Evolutionary conservation across 1,140 invertebrate species (phyloP).

Genomic region (Drosophila ficusphila): DNA sequence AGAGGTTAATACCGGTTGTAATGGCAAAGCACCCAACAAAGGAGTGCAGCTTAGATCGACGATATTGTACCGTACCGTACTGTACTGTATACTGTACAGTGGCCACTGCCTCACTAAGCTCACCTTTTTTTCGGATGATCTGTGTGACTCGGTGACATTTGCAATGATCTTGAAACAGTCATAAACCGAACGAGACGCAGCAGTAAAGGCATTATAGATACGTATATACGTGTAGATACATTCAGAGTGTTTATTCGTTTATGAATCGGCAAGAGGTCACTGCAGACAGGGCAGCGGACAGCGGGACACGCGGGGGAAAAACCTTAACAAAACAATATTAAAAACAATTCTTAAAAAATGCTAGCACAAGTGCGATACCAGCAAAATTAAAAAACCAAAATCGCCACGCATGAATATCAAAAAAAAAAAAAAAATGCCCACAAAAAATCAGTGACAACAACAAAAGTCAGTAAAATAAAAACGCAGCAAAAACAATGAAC

Average conservation of each 20-base stretch:
- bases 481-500: conserved; percentile 20
- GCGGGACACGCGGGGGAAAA: conserved; percentile 14
- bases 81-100: neutral
- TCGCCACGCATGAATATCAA: conserved; percentile 55
- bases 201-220: conserved; percentile 27
- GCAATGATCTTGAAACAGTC: conserved; percentile 31
- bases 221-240: conserved; percentile 10
- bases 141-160: conserved; percentile 17
- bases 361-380: conserved; percentile 57
- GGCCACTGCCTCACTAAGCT: neutral
- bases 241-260: conserved; percentile 6
- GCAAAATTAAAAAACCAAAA: conserved; percentile 67
- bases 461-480: conserved; percentile 30
- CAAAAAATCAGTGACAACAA: conserved; percentile 4
- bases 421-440: conserved; percentile 44
- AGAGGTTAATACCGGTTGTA: conserved; percentile 44
- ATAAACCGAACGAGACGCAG: conserved; percentile 9
- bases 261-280: conserved; percentile 34
- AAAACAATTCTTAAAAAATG: conserved; percentile 50
- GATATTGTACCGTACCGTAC: too few relatives aligned
- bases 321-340: conserved; percentile 39
- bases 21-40: conserved; percentile 34
- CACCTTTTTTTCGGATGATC: conserved; percentile 23
- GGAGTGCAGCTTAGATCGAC: conserved; percentile 12
- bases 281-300: conserved; percentile 3